Base-by-base conservation (phyloP, 2,888 invertebrate species). In the Ectemnius continuus region DNA sequence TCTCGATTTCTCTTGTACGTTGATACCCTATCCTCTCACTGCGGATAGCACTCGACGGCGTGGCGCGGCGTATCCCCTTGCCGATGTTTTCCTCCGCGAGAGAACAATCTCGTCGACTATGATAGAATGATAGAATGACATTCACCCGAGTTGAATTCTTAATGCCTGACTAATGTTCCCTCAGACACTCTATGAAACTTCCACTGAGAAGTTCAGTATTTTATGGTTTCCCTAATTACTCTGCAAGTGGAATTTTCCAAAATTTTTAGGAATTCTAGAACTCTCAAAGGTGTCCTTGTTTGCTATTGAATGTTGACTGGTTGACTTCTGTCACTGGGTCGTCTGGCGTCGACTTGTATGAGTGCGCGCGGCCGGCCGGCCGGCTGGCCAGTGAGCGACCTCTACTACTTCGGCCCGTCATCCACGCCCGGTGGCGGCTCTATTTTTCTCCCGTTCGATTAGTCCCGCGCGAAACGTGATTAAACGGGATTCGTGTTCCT, bases 401-500 rank as follows among this genome's bases (percentile, higher is more conserved):
- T 36, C 0, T 36, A 36, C 36, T 36, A 36, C 36, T 36, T 36
- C 36, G 36, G 36, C 8, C 36, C 36, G 36, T 36, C 36, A 36
- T 36, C 36, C 36, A 11, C 8, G 36, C 8, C 36, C 5, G 36
- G 8, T 6, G 36, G 36, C 36, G 23, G 18, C 28, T 11, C 52
- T 62, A 60, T 64, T 70, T 65, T 64, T 70, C 65, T 36, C 36
- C 36, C 36, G 36, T 36, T 36, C 36, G 36, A 36, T 36, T 36
- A 36, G 36, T 36, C 36, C 36, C 36, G 36, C 8, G 11, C 36
- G 36, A 36, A 36, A 36, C 59, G 61, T 63, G 76, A 75, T 76
- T 71, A 67, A 76, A 76, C 70, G 71, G 67, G 70, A 58, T 67
- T 61, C 76, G 36, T 67, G 67, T 67, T 56, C 47, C 67, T 76